Evolutionary conservation across 2,797 vertebrate genomes (phyloP).

Genomic region (Cuniculus paca): DNA sequence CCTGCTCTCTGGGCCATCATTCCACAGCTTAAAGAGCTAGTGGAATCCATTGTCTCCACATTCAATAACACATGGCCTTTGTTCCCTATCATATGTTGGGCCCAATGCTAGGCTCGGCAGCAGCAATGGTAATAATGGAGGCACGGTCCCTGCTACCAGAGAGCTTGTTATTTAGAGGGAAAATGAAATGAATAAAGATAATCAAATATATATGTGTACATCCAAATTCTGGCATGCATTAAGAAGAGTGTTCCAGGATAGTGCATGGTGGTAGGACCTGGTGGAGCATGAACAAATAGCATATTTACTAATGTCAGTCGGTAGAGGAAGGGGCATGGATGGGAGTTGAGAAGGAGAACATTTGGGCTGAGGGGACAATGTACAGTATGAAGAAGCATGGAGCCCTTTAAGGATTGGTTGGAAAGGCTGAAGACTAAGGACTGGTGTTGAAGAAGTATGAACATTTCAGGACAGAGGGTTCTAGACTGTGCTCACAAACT

Average conservation of each 20-base stretch:
- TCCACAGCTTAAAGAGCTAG: neutral
- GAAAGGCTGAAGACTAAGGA: neutral
- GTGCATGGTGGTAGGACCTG: neutral
- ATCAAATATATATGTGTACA: neutral
- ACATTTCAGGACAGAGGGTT: neutral
- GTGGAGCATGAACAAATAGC: neutral
- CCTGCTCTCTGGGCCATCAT: neutral
- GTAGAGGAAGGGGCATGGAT: neutral
- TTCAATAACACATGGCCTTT: neutral
- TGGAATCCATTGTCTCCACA: neutral
- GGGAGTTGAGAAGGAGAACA: neutral
- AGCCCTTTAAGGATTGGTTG: neutral
- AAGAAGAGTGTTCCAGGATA: neutral
- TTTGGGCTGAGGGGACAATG: neutral
- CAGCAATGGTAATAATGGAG: neutral
- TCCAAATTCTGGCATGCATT: neutral
- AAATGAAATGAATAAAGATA: slow-evolving; percentile 25
- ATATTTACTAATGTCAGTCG: neutral
- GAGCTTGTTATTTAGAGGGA: neutral
- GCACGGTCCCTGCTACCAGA: neutral
- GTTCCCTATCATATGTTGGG: neutral
- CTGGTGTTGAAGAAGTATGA: neutral
- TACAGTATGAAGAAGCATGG: neutral
- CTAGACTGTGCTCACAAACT: neutral
- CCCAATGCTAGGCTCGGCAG: neutral